Conservation (phyloP, 2,888 invertebrate species). For the Troides aeacus region DNA sequence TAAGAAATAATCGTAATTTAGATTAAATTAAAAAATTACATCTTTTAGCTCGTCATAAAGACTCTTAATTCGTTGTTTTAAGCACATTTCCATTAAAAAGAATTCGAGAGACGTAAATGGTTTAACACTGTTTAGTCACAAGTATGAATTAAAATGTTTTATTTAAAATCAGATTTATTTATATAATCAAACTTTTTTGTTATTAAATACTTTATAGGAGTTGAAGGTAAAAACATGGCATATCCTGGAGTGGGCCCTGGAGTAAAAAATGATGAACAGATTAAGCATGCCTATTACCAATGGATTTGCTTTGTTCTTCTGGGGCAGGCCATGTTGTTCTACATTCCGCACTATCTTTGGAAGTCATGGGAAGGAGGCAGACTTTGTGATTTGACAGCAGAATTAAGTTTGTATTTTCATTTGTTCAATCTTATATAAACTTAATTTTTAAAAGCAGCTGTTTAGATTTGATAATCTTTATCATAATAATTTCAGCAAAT, state of each 20-base stretch:
- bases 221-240: constrained; percentile 72
- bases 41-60: too few species aligned
- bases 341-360: constrained; percentile 86
- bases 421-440: neutral
- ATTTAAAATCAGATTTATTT: too few species aligned
- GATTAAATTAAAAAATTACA: too few species aligned
- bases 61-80: too few species aligned
- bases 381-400: constrained; percentile 79
- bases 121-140: too few species aligned
- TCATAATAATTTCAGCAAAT: constrained; percentile 56
- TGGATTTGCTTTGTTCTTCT: constrained; percentile 86
- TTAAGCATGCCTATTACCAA: constrained; percentile 84
- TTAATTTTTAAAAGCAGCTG: too few species aligned
- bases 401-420: constrained; percentile 69
- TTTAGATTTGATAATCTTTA: too few species aligned
- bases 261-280: constrained; percentile 67
- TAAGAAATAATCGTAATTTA: too few species aligned
- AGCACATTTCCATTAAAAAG: too few species aligned
- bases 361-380: constrained; percentile 85
- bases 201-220: constrained; percentile 46
- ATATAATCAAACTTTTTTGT: neutral
- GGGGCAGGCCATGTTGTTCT: constrained; percentile 84
- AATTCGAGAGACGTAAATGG: too few species aligned
- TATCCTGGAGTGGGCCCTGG: constrained; percentile 76
- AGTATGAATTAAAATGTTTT: too few species aligned